Conservation (phyloP, 2,888 invertebrate species). For the Andrena trimmerana region DNA sequence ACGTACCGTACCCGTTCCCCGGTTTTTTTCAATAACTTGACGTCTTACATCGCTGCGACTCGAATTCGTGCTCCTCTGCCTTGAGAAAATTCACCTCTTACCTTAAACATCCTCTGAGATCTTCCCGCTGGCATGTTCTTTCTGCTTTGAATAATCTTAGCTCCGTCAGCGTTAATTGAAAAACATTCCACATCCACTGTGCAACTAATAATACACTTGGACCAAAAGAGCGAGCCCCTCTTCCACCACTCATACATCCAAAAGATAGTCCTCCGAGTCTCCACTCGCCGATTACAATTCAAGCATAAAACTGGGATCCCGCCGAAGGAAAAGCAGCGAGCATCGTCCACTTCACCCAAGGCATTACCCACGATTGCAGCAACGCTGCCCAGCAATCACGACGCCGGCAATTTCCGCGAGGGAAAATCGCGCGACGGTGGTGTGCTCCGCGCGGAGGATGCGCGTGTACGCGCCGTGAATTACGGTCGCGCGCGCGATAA, state of each 20-base stretch:
- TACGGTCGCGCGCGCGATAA: slow-evolving; percentile 78
- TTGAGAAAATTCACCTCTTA: background rate
- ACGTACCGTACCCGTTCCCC: background rate
- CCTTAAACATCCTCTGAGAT: background rate
- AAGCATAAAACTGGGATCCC: background rate
- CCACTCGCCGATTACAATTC: background rate
- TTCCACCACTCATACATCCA: background rate
- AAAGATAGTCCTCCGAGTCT: background rate
- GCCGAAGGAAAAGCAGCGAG: slow-evolving; percentile 9
- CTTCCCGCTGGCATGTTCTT: background rate
- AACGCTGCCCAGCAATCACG: background rate
- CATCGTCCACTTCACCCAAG: background rate
- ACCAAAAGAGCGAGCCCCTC: background rate
- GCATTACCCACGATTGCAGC: background rate
- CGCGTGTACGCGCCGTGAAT: slow-evolving; percentile 76
- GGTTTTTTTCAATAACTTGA: background rate
- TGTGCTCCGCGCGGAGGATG: slow-evolving; percentile 7
- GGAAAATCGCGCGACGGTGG: background rate
- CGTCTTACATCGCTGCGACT: background rate
- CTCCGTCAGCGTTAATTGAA: background rate
- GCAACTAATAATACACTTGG: background rate
- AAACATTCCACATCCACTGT: background rate
- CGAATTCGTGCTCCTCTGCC: background rate
- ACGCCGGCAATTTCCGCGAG: slow-evolving; percentile 1
- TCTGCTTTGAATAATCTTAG: background rate